Evolutionary conservation across 2,797 vertebrate genomes (phyloP).

Genomic region (Takifugu ocellatus): DNA sequence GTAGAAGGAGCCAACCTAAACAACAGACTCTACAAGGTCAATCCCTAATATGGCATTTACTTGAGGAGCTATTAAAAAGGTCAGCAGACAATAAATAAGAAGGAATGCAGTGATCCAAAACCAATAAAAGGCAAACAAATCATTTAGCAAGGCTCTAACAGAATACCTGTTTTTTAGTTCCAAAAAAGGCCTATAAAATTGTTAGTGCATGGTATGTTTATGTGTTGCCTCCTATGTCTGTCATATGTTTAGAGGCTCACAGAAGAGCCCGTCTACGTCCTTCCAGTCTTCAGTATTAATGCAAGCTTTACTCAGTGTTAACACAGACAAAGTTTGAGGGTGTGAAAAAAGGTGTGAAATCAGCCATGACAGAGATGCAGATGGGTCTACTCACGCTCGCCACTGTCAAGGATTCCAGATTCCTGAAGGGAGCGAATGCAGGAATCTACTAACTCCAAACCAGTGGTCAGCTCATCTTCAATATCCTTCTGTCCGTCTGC

Average conservation of each 20-base stretch:
- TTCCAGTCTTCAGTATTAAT: background rate
- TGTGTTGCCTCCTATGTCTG: background rate
- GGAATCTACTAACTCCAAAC: slow-evolving; percentile 96
- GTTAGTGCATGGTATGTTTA: too few relatives aligned
- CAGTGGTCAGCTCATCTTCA: slow-evolving; percentile 96
- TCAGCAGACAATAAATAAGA: slow-evolving; percentile 62
- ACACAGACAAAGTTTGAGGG: too few relatives aligned
- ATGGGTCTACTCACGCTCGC: slow-evolving; percentile 81
- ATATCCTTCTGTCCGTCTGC: slow-evolving; percentile 96
- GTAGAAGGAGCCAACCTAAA: too few relatives aligned
- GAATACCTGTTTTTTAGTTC: slow-evolving; percentile 5
- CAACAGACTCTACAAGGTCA: background rate
- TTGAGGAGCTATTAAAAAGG: slow-evolving; percentile 57
- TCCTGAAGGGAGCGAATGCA: slow-evolving; percentile 97
- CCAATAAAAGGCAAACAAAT: slow-evolving; percentile 64
- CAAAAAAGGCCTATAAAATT: too few relatives aligned
- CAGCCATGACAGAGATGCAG: background rate
- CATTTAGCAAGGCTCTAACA: slow-evolving; percentile 33
- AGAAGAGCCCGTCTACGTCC: background rate
- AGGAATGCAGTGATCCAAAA: slow-evolving; percentile 60
- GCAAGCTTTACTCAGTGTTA: too few relatives aligned
- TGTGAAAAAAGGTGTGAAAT: too few relatives aligned
- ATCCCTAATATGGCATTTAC: slow-evolving; percentile 57
- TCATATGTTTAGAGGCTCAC: background rate
- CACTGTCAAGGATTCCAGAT: slow-evolving; percentile 92